phyloP scores from a whole-genome alignment of 2,797 vertebrate species.

The Propithecus perrieri region DNA sequence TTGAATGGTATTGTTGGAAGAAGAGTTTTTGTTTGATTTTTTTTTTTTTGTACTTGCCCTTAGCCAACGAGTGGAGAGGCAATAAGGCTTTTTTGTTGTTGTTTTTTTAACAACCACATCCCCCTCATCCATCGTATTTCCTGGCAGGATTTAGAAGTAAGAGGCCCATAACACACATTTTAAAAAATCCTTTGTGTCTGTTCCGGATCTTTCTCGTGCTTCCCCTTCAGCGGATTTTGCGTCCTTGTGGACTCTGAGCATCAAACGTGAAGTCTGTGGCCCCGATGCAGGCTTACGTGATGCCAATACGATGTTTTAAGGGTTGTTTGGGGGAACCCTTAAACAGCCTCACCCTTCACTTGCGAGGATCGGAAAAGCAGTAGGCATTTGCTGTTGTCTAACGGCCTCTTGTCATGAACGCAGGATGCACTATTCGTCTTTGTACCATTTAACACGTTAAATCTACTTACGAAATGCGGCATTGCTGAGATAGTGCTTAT shows the following conservation, averaged over 20 bases:
- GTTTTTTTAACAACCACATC: not conserved
- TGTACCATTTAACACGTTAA: not conserved
- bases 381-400: not conserved
- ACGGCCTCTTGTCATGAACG: rapidly evolving
- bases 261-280: rapidly evolving
- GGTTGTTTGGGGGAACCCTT: not conserved
- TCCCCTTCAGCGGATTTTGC: rapidly evolving
- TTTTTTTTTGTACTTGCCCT: not conserved
- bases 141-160: not conserved
- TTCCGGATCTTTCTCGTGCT: rapidly evolving
- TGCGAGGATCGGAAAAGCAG: not conserved
- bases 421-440: not conserved
- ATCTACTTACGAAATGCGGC: not conserved
- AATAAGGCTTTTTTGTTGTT: too few species aligned
- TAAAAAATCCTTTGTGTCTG: not conserved
- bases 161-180: not conserved
- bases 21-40: not conserved
- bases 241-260: not conserved
- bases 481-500: not conserved
- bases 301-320: not conserved
- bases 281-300: not conserved
- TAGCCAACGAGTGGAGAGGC: not conserved
- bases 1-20: not conserved
- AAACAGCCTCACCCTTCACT: not conserved
- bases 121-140: not conserved